Conservation (phyloP, 2,888 invertebrate species). For the Sphecodes monilicornis region DNA sequence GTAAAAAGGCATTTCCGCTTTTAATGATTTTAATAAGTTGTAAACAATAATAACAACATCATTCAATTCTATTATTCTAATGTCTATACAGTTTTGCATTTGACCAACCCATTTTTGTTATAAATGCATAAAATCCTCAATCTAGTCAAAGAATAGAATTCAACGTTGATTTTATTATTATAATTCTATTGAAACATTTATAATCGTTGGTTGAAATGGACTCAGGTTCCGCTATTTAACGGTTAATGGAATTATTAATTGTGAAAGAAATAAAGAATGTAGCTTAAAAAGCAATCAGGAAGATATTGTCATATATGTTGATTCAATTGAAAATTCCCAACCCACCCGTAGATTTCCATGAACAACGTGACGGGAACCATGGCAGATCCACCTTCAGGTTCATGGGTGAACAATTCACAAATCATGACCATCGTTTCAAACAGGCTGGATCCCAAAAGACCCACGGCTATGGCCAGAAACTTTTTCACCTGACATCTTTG, state of each 20-base stretch:
- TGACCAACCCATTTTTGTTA: too few species aligned
- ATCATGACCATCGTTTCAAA: slow-evolving; percentile 92
- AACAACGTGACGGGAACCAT: slow-evolving; percentile 89
- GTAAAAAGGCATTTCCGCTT: too few species aligned
- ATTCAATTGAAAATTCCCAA: not conserved
- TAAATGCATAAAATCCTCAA: too few species aligned
- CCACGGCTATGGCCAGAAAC: slow-evolving; percentile 91
- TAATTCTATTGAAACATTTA: too few species aligned
- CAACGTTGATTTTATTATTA: too few species aligned
- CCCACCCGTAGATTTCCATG: slow-evolving; percentile 85
- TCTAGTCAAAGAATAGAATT: too few species aligned
- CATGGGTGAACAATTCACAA: slow-evolving; percentile 93
- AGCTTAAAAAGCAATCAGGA: not conserved
- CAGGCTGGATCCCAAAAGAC: slow-evolving; percentile 89
- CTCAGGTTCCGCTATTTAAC: not conserved
- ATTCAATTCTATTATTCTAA: too few species aligned
- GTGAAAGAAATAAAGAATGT: not conserved
- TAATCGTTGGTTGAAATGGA: too few species aligned
- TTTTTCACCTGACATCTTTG: slow-evolving; percentile 89
- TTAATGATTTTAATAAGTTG: too few species aligned
- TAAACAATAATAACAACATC: too few species aligned
- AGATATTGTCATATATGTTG: not conserved
- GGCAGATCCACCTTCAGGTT: slow-evolving; percentile 93
- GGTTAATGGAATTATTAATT: not conserved
- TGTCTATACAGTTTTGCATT: too few species aligned